Base-by-base conservation (phyloP, 53 echinoderm and acorn worm genomes). In the Hippasteria phrygiana region DNA sequence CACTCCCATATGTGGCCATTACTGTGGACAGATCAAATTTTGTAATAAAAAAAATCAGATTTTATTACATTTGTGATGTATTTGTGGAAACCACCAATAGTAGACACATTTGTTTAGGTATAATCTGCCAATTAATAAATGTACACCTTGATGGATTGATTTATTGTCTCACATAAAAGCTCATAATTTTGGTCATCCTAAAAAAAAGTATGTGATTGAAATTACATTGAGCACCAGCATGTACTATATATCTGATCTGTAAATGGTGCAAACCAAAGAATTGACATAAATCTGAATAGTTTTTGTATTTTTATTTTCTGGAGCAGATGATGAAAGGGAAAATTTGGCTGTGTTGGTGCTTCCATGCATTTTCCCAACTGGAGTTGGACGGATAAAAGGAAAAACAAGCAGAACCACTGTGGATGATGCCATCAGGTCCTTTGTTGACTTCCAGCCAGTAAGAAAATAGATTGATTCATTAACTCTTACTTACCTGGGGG, bases 371-470 rank as follows among this genome's bases (percentile, higher is more conserved):
- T 77, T 77, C 53, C 77, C 77, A 29, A 34, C 38, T 37, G 37
- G 55, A 22, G 56, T 77, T 4, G 31, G 45, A 53, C 77, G 24
- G 26, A 46, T 77, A 28, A 77, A 77, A 46, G 77, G 77, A 28
- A 77, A 77, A 37, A 77, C 36, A 16, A 77, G 27, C 18, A 27
- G 55, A 29, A 46, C 77, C 56, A 77, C 53, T 37, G 56, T 55
- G 51, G 77, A 77, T 55, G 77, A 77, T 27, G 54, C 77, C 33
- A 77, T 77, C 36, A 77, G 45, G 77, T 53, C 55, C 34, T 55
- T 77, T 35, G 46, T 77, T 77, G 56, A 77, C 46, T 28, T 77
- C 13, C 55, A 77, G 10, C 55, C 4, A 35, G 77, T 77, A 77
- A 77, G 55, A 55, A 54, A 28, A 77, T 20, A 69, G 28, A 28